Evolutionary conservation across 2,888 invertebrate species (phyloP), one percentile per base, ranked within the genome.

Genomic region (Chymomyza procnemis): DNA sequence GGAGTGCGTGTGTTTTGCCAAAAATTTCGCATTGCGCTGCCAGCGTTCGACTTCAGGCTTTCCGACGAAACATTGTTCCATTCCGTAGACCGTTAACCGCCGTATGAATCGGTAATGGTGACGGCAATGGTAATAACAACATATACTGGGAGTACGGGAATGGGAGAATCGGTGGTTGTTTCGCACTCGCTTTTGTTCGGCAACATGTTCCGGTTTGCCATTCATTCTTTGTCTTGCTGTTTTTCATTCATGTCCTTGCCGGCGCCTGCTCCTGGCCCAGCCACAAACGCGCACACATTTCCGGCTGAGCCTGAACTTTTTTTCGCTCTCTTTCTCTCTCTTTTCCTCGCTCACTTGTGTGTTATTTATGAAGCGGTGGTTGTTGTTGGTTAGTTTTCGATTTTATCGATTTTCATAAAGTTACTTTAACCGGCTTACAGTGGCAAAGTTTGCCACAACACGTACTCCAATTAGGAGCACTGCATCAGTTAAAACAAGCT

Each of bases 331-430:
- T 8, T 34, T 30, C n/a, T 41, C 41, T 54, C 14, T 52, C 41
- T 47, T 56, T 8, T 19, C 19, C 47, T 54, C 52, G 54, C 52
- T 18, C 26, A 26, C 26, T 26, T 8, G 19, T n/a, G 50, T 47
- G 47, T 47, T 26, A 26, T 41, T 26, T 26, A 56, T 16, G 12
- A 46, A 6, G 54, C 46, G 75, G 67, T 79, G 80, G 78, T 65
- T 76, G 64, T 16, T 59, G 56, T 19, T 74, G 74, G 84, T 78
- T 85, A 79, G 79, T 85, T 83, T 83, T 78, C 79, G 78, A 81
- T 85, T 83, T 85, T 83, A 83, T 83, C 74, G 83, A 83, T 83
- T 83, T 83, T 85, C 71, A 75, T 85, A 83, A 80, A 83, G 78
- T 77, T 60, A 69, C 78, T 65, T 69, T 74, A 70, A 62, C 61